phyloP scores from a whole-genome alignment of 2,113 vertebrate genomes.

The Indri indri region DNA sequence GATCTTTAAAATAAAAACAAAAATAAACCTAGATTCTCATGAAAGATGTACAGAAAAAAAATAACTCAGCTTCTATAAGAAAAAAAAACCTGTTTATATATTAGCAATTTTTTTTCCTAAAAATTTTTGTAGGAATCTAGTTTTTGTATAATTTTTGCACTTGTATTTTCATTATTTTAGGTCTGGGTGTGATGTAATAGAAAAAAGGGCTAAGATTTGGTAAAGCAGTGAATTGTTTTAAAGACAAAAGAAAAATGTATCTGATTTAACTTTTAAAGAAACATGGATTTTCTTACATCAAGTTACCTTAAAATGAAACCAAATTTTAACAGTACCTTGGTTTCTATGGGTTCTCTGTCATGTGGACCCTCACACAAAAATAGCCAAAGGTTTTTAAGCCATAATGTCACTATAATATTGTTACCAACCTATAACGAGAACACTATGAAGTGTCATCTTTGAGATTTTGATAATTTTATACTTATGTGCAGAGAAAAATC shows the following conservation, averaged over 20 bases:
- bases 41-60: background rate
- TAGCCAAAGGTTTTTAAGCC: background rate
- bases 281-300: background rate
- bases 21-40: background rate
- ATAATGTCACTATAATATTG: background rate
- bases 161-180: background rate
- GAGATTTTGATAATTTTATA: background rate
- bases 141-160: background rate
- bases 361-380: background rate
- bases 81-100: background rate
- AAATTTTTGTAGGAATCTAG: background rate
- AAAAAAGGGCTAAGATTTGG: background rate
- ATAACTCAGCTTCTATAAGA: background rate
- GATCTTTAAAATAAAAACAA: background rate
- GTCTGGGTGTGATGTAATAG: background rate
- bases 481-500: background rate
- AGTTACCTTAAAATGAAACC: background rate
- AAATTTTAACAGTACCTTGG: background rate
- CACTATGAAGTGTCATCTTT: background rate
- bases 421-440: background rate
- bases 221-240: background rate
- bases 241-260: background rate
- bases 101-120: background rate
- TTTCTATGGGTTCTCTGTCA: background rate
- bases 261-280: background rate